Evolutionary conservation across 1,140 invertebrate species (phyloP).

Genomic region (Anadara kagoshimensis): DNA sequence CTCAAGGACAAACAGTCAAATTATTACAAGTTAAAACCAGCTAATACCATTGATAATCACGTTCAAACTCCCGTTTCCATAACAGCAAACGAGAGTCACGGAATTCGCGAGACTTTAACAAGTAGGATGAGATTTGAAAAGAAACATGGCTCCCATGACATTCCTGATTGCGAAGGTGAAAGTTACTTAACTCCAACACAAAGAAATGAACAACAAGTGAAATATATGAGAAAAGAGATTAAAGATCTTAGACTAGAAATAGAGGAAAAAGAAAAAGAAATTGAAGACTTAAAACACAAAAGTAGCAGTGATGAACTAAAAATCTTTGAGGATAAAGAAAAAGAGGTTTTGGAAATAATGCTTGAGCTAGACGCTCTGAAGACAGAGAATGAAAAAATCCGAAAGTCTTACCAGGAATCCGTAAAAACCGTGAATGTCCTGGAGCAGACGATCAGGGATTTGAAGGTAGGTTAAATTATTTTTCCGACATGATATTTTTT

Average conservation of each 20-base stretch:
- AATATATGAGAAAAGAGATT: conserved; percentile 44
- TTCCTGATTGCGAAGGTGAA: conserved; percentile 23
- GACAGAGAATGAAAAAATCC: conserved; percentile 33
- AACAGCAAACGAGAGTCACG: conserved; percentile 4
- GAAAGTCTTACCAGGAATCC: conserved; percentile 35
- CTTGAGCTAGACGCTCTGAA: conserved; percentile 27
- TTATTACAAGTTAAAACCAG: neutral
- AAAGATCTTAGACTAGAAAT: conserved; percentile 43
- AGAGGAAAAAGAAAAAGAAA: conserved; percentile 40
- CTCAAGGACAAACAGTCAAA: neutral
- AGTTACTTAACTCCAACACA: conserved; percentile 58
- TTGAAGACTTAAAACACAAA: conserved; percentile 29
- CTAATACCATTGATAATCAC: too few species aligned
- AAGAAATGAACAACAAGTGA: conserved; percentile 51
- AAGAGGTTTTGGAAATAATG: conserved; percentile 27
- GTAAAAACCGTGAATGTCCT: conserved; percentile 27
- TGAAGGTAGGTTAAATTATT: conserved; percentile 34
- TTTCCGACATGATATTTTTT: too few species aligned
- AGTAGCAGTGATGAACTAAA: conserved; percentile 32
- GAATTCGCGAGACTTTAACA: conserved; percentile 44
- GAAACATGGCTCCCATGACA: conserved; percentile 41
- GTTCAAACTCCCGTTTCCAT: neutral
- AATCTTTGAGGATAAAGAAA: conserved; percentile 28
- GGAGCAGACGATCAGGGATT: conserved; percentile 33
- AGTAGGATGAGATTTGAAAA: conserved; percentile 51